Conservation (phyloP, 2,888 invertebrate genomes). For the Syrista parreyssii region DNA sequence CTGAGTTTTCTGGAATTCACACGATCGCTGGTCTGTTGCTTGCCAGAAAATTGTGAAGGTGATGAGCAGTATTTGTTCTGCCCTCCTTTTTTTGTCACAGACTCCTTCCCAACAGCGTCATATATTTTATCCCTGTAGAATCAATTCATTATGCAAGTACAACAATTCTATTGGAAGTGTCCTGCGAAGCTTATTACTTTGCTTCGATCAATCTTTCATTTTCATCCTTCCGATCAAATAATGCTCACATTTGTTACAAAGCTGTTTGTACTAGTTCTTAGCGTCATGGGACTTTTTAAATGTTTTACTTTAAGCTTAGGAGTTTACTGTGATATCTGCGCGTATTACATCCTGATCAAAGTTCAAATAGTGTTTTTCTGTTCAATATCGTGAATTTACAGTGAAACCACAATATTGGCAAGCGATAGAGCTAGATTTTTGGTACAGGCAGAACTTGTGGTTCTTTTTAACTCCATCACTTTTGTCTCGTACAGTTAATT, state of each 20-base stretch:
- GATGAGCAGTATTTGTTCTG: neutral
- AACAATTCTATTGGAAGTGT: neutral
- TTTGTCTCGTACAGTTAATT: neutral
- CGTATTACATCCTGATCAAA: neutral
- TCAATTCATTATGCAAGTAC: neutral
- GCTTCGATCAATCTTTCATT: neutral
- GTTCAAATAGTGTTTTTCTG: neutral
- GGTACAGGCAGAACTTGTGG: neutral
- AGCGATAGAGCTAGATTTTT: neutral
- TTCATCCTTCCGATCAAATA: neutral
- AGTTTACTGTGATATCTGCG: neutral
- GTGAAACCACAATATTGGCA: neutral
- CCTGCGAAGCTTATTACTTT: neutral
- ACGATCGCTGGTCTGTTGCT: constrained; percentile 18
- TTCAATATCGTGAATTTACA: neutral
- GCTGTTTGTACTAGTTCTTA: neutral
- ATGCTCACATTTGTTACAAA: neutral
- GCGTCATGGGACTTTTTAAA: neutral
- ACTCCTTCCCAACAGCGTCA: constrained; percentile 11
- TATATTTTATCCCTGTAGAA: neutral
- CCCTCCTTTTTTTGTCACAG: constrained; percentile 8
- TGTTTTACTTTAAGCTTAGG: neutral
- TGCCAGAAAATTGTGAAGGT: constrained; percentile 10
- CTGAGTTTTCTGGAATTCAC: constrained; percentile 6
- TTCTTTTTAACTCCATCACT: neutral